These are phyloP conservation scores for Diaphora mendica DNA, from an alignment of 2,888 invertebrate genomes.

Conservation along the genomic window DNA sequence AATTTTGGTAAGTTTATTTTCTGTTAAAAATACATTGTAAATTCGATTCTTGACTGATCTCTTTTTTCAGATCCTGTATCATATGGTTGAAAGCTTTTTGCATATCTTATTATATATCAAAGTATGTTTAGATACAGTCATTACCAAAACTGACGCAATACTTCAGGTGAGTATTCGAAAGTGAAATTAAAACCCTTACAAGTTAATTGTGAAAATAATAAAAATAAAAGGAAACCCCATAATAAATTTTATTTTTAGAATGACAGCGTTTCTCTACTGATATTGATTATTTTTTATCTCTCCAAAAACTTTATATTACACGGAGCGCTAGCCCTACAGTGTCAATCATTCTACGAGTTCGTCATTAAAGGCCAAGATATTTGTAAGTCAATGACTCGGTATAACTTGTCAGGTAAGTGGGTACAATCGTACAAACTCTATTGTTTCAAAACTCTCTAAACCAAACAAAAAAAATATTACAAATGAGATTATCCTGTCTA, in stretches of 20 bases:
- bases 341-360: too few relatives aligned
- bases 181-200: not conserved
- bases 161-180: not conserved
- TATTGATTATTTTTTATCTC: not conserved
- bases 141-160: not conserved
- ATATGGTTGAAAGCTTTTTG: not conserved
- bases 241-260: not conserved
- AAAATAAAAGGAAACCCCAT: not conserved
- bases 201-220: not conserved
- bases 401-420: too few relatives aligned
- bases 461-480: too few relatives aligned
- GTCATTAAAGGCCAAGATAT: too few relatives aligned
- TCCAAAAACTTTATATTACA: not conserved
- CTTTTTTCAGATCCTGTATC: not conserved
- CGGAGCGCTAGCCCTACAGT: not conserved
- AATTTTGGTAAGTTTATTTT: slow-evolving; percentile 5
- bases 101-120: not conserved
- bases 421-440: not conserved
- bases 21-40: not conserved
- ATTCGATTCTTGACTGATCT: not conserved
- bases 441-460: too few relatives aligned
- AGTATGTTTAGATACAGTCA: not conserved
- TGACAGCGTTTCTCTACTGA: not conserved
- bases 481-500: too few relatives aligned
- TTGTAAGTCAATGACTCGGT: too few relatives aligned